A percentile compares a stretch with the other conserved stretches of the same genome.
Evolutionary conservation across 1,140 invertebrate genomes (phyloP).

Genomic region (Hirudo medicinalis): DNA sequence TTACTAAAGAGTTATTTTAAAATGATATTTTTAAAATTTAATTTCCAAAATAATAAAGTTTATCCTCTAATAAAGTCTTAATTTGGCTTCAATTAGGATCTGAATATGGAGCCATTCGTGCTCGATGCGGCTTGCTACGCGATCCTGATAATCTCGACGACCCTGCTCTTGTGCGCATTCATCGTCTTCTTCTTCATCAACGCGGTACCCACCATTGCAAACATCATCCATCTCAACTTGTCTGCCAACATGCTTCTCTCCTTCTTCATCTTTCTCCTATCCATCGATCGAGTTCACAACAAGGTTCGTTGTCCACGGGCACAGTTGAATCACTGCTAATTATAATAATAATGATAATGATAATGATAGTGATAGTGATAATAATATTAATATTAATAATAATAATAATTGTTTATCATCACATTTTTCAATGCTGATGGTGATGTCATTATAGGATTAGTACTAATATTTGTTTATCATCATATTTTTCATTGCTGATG

Average conservation of each 20-base stretch:
- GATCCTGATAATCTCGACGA: conserved; percentile 58
- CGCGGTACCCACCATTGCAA: conserved; percentile 70
- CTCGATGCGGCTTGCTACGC: conserved; percentile 48
- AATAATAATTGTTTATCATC: too few species aligned
- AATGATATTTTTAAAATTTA: not conserved
- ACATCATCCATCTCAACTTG: conserved; percentile 83
- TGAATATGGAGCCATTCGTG: not conserved
- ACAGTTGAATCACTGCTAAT: too few species aligned
- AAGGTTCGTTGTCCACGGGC: conserved; percentile 36
- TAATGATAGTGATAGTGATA: too few species aligned
- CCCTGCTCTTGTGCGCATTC: conserved; percentile 51
- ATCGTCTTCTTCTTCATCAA: conserved; percentile 64
- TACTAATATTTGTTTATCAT: too few species aligned
- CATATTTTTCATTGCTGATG: too few species aligned
- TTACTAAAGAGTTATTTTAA: not conserved
- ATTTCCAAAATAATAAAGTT: conserved; percentile 34
- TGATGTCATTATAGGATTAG: too few species aligned
- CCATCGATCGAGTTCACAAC: conserved; percentile 44
- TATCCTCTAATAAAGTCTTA: too few species aligned
- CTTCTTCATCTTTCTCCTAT: conserved; percentile 63
- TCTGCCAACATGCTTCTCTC: conserved; percentile 72
- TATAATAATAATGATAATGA: too few species aligned
- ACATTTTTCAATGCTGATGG: too few species aligned
- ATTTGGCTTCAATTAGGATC: too few species aligned
- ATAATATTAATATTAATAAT: too few species aligned